Evolutionary conservation across 2,888 invertebrate genomes (phyloP).

Genomic region (Torymus aiolomorphi): DNA sequence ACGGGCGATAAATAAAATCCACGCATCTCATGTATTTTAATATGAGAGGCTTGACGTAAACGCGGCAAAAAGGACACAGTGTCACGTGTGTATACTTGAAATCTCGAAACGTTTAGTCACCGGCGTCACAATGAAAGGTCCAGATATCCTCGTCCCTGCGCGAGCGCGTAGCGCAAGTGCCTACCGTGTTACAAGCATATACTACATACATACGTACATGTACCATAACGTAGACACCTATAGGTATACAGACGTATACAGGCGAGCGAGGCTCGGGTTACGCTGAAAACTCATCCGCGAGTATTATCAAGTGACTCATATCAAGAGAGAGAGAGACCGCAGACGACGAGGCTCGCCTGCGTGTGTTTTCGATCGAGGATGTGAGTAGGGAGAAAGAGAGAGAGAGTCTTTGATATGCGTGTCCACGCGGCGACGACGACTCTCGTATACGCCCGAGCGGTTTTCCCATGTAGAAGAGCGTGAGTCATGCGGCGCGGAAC

Average conservation of each 20-base stretch:
- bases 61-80: constrained; percentile 1
- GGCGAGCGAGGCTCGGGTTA: constrained; percentile 18
- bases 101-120: constrained; percentile 46
- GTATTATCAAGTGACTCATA: constrained; percentile 55
- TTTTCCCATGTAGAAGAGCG: constrained; percentile 43
- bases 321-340: constrained; percentile 20
- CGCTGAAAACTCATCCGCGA: constrained; percentile 53
- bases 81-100: constrained; percentile 10
- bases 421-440: constrained; percentile 11
- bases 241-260: background rate
- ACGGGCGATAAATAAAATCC: constrained; percentile 9
- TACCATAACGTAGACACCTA: constrained; percentile 22
- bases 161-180: constrained; percentile 3
- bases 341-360: constrained; percentile 14
- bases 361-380: constrained; percentile 27
- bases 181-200: no score
- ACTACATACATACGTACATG: background rate
- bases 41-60: constrained; percentile 33
- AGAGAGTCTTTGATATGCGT: constrained; percentile 20
- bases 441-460: constrained; percentile 14
- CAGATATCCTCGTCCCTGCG: background rate
- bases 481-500: constrained; percentile 42
- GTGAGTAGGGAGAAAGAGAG: background rate
- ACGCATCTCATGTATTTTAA: constrained; percentile 40
- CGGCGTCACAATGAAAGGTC: constrained; percentile 39